phyloP scores from a whole-genome alignment of 2,797 vertebrate genomes.

The Hoplostethus mediterraneus region DNA sequence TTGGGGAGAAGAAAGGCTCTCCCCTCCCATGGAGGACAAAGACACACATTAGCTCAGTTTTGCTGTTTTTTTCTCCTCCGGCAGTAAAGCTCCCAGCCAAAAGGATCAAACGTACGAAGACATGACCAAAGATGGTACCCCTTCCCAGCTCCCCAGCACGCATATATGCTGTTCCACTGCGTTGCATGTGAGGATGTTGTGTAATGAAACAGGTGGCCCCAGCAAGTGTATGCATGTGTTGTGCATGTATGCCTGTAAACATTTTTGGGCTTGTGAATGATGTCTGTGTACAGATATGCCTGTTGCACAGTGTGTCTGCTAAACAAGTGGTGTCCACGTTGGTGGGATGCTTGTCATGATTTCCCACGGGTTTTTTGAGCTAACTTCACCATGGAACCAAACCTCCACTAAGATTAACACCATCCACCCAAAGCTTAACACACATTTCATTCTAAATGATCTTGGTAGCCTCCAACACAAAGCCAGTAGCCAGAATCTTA shows the following conservation, averaged over 20 bases:
- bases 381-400: slow-evolving; percentile 1
- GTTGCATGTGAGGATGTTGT: slow-evolving; percentile 34
- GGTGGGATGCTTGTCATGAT: slow-evolving; percentile 54
- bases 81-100: slow-evolving; percentile 72
- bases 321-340: slow-evolving; percentile 53
- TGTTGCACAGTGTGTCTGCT: not conserved
- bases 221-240: slow-evolving; percentile 41
- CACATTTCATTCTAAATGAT: too few species aligned
- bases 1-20: slow-evolving; percentile 83
- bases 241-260: slow-evolving; percentile 45
- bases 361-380: slow-evolving; percentile 57
- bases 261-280: slow-evolving; percentile 36
- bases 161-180: slow-evolving; percentile 58
- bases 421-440: not conserved
- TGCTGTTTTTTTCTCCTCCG: slow-evolving; percentile 82
- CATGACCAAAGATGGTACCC: slow-evolving; percentile 75
- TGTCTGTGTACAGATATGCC: slow-evolving; percentile 13
- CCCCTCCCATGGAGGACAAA: slow-evolving; percentile 83
- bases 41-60: slow-evolving; percentile 89
- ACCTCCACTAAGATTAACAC: not conserved
- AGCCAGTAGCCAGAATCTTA: too few species aligned
- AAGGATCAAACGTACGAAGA: slow-evolving; percentile 84
- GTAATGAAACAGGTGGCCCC: slow-evolving; percentile 64
- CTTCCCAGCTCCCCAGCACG: slow-evolving; percentile 68
- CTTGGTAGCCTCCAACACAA: too few species aligned